Percentiles rank a stretch among this genome's conserved stretches.
Evolutionary conservation across 2,888 invertebrate species (phyloP).

Genomic region (Antitype chi): DNA sequence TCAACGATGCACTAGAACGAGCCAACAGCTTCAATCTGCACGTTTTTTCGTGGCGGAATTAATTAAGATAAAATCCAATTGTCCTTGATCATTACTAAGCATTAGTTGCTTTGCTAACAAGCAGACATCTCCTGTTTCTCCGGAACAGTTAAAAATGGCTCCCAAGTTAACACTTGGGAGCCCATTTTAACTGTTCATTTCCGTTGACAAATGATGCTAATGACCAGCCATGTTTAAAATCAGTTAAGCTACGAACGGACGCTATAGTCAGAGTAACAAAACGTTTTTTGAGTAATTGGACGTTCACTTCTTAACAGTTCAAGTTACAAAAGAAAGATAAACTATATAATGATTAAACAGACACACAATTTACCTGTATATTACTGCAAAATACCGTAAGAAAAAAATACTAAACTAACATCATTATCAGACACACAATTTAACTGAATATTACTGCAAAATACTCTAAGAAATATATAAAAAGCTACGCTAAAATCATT

Average conservation of each 20-base stretch:
- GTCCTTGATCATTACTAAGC: conserved; percentile 50
- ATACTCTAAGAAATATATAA: not conserved
- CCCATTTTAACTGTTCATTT: conserved; percentile 41
- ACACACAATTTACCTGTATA: not conserved
- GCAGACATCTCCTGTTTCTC: conserved; percentile 34
- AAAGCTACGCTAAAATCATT: not conserved
- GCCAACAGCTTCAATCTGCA: conserved; percentile 21
- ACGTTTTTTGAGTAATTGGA: not conserved
- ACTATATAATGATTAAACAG: not conserved
- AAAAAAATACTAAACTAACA: too few species aligned
- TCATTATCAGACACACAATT: too few species aligned
- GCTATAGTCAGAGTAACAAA: not conserved
- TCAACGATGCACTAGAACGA: conserved; percentile 6
- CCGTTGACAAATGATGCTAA: conserved; percentile 35
- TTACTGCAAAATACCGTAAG: not conserved
- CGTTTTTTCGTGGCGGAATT: conserved; percentile 54
- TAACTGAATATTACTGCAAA: not conserved
- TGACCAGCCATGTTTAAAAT: conserved; percentile 11
- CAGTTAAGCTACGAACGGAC: not conserved
- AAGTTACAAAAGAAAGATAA: not conserved
- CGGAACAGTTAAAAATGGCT: too few species aligned
- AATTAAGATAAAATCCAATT: conserved; percentile 60
- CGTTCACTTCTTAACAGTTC: not conserved
- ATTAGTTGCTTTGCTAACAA: conserved; percentile 48
- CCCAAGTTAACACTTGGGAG: too few species aligned